Evolutionary conservation across 2,113 vertebrate species (phyloP).

Genomic region (Solenodon paradoxus): DNA sequence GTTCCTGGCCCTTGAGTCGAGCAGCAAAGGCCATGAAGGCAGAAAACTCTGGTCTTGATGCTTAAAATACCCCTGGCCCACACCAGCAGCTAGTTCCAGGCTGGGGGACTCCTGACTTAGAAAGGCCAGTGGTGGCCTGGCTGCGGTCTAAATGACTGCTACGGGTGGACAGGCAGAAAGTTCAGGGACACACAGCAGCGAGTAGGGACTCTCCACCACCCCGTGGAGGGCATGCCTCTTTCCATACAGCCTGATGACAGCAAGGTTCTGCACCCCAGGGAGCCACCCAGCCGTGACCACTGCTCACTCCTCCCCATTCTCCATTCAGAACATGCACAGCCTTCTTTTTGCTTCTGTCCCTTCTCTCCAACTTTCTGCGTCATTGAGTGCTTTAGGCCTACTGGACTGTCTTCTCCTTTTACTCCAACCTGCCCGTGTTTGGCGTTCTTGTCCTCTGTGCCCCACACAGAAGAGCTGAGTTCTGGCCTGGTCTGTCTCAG

Average conservation of each 20-base stretch:
- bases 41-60: neutral
- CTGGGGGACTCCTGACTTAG: neutral
- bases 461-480: neutral
- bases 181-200: accelerated
- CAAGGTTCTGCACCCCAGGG: neutral
- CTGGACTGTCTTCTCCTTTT: neutral
- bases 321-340: neutral
- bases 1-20: neutral
- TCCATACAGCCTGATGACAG: neutral
- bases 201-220: too few species aligned
- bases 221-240: accelerated
- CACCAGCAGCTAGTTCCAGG: neutral
- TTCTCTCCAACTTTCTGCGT: neutral
- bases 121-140: neutral
- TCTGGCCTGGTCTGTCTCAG: neutral
- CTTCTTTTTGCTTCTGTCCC: neutral
- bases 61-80: neutral
- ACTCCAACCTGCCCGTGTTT: neutral
- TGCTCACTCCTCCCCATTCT: neutral
- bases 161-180: neutral
- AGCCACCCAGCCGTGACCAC: neutral
- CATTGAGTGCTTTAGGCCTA: neutral
- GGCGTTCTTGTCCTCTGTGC: neutral
- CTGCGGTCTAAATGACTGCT: neutral
- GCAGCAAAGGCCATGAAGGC: neutral